Conservation (phyloP, 2,113 vertebrate species). For the Capreolus pygargus region DNA sequence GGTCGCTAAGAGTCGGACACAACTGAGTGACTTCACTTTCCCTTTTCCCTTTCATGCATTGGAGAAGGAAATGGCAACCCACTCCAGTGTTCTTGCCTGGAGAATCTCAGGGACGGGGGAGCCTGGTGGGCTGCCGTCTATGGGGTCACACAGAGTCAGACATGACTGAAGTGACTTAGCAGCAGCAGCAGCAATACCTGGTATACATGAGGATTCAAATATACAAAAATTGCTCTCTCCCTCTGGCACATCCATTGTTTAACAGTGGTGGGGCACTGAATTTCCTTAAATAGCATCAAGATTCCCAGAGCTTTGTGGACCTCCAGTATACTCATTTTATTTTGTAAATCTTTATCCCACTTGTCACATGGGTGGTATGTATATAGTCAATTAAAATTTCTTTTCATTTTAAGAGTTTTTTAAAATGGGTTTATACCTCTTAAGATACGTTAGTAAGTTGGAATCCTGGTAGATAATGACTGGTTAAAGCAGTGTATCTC, state of each 20-base stretch:
- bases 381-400: neutral
- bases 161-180: rapidly evolving
- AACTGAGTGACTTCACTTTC: neutral
- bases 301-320: neutral
- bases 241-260: neutral
- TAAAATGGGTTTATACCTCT: neutral
- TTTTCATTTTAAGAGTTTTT: neutral
- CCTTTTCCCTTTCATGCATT: neutral
- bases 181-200: neutral
- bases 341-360: neutral
- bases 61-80: neutral
- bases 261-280: neutral
- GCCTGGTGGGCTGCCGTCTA: neutral
- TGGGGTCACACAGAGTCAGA: neutral
- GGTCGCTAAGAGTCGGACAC: neutral
- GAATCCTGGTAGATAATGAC: neutral
- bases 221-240: neutral
- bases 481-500: neutral
- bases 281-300: conserved; percentile 5
- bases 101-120: neutral
- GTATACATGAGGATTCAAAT: neutral
- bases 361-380: neutral
- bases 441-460: neutral
- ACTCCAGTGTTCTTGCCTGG: neutral
- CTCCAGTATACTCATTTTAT: neutral